Conservation (phyloP, 2,888 invertebrate genomes). For the Leucophenga montana region DNA sequence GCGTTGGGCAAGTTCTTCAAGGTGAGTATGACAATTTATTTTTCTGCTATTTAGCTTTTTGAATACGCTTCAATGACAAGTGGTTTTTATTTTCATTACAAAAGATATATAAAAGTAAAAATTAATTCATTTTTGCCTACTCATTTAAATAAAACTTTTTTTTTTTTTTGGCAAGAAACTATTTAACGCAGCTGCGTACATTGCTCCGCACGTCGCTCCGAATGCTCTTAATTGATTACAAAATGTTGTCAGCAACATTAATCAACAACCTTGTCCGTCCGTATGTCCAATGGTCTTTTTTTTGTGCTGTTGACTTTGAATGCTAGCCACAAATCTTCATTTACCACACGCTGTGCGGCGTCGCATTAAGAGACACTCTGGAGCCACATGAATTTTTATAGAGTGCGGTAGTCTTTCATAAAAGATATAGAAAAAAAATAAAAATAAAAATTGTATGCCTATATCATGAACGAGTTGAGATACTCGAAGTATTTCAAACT, state of each 20-base stretch:
- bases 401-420: no score
- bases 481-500: no score
- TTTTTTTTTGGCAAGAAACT: no score
- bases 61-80: no score
- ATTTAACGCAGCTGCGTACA: no score
- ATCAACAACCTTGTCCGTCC: constrained; percentile 45
- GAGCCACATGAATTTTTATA: constrained; percentile 33
- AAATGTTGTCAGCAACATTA: constrained; percentile 60
- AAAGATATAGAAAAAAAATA: no score
- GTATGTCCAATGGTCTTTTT: no score
- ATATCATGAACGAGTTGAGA: constrained; percentile 7
- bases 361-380: constrained; percentile 38
- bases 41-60: no score
- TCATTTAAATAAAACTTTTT: background rate
- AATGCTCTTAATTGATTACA: constrained; percentile 55
- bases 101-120: no score
- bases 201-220: no score
- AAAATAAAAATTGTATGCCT: background rate
- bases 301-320: constrained; percentile 6
- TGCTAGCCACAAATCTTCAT: background rate
- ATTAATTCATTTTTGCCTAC: background rate
- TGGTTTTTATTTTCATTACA: no score
- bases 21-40: constrained; percentile 69
- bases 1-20: constrained; percentile 97
- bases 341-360: constrained; percentile 2